Conservation (phyloP, 2,797 vertebrate species). For the Sebastes umbrosus region DNA sequence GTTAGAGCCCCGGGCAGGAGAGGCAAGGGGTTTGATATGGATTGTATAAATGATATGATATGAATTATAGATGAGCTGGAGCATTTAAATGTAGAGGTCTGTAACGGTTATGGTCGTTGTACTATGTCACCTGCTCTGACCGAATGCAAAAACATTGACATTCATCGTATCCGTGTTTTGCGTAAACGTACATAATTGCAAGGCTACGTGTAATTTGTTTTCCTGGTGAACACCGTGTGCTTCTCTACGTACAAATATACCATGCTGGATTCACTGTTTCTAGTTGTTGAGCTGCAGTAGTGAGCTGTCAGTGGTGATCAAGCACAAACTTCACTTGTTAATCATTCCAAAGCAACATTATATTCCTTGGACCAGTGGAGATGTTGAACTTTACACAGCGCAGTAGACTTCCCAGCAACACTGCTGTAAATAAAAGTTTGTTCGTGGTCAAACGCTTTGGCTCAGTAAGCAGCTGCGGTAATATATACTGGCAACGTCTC, state of each 20-base stretch:
- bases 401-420: neutral
- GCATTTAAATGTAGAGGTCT: conserved; percentile 16
- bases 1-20: accelerated
- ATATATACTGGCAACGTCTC: neutral
- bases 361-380: neutral
- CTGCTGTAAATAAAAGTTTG: neutral
- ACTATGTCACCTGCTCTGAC: too few relatives aligned
- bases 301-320: neutral
- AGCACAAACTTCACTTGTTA: neutral
- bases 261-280: too few relatives aligned
- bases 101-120: neutral
- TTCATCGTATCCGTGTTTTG: too few relatives aligned
- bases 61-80: conserved; percentile 47
- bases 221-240: too few relatives aligned
- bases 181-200: too few relatives aligned
- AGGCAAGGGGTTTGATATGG: neutral
- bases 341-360: neutral
- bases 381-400: neutral
- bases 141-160: too few relatives aligned
- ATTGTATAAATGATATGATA: conserved; percentile 17
- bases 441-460: neutral
- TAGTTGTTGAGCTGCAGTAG: neutral
- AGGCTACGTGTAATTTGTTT: too few relatives aligned
- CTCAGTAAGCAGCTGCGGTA: neutral
- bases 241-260: too few relatives aligned